Conservation (phyloP, 2,113 vertebrate genomes). For the Pseudorectes ferrugineus region DNA sequence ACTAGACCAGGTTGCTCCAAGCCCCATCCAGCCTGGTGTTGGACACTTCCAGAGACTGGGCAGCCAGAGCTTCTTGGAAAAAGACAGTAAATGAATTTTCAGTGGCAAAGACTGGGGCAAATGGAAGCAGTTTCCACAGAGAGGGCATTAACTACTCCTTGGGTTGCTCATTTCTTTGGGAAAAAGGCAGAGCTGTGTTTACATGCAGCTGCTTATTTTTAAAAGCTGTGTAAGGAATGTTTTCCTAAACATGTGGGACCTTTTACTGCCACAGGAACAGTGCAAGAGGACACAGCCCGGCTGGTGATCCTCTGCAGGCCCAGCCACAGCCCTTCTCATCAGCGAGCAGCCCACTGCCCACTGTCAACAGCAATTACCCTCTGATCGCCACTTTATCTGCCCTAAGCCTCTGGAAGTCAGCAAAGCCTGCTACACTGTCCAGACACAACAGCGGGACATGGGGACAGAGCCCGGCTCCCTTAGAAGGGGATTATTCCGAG, state of each 20-base stretch:
- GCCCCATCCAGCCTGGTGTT: not conserved
- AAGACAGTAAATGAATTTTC: not conserved
- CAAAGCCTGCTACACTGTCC: not conserved
- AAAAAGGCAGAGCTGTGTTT: constrained; percentile 28
- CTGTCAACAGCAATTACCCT: constrained; percentile 13
- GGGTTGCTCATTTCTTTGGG: not conserved
- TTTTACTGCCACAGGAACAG: not conserved
- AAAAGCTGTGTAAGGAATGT: constrained; percentile 24
- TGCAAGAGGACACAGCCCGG: not conserved
- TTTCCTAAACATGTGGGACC: not conserved
- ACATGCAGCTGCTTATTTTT: not conserved
- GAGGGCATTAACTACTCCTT: not conserved
- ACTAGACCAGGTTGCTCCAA: not conserved
- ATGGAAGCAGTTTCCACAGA: not conserved
- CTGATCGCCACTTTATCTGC: not conserved
- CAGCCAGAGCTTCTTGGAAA: not conserved
- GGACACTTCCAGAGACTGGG: not conserved
- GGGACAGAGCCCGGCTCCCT: not conserved
- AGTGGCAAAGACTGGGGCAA: not conserved
- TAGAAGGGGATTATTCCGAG: not conserved
- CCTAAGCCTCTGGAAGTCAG: not conserved
- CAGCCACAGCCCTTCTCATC: not conserved
- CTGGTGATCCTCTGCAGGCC: not conserved
- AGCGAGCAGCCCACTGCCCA: not conserved
- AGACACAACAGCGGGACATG: not conserved